Evolutionary conservation across 1,140 invertebrate species (phyloP).

Genomic region (Coptotermes formosanus): DNA sequence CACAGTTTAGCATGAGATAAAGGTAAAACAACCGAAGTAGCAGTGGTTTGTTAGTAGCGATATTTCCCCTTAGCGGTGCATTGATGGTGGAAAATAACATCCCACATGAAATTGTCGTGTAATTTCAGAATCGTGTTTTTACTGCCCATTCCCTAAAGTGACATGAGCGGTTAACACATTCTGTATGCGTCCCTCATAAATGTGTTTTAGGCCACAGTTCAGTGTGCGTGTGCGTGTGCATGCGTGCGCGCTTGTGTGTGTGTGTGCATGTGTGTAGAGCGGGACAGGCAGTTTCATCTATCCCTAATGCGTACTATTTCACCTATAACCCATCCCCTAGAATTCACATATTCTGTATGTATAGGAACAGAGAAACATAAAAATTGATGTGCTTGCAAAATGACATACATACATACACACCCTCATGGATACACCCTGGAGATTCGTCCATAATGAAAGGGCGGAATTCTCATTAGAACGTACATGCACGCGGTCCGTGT

Average conservation of each 20-base stretch:
- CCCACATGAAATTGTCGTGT: neutral
- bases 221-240: too few species aligned
- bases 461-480: neutral
- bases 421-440: conserved; percentile 6
- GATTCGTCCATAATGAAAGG: conserved; percentile 16
- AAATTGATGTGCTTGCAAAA: neutral
- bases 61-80: neutral
- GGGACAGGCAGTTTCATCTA: neutral
- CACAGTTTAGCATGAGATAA: neutral
- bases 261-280: too few species aligned
- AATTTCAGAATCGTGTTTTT: neutral
- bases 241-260: too few species aligned
- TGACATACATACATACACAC: neutral
- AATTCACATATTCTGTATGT: neutral
- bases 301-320: conserved; percentile 1
- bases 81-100: neutral
- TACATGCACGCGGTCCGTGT: neutral
- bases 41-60: neutral
- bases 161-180: neutral
- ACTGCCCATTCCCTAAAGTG: neutral
- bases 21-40: neutral
- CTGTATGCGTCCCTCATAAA: neutral
- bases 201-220: neutral
- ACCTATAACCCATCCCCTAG: neutral
- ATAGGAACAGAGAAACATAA: neutral